Evolutionary conservation across 2,797 vertebrate genomes (phyloP).

Genomic region (Etheostoma nigrum): DNA sequence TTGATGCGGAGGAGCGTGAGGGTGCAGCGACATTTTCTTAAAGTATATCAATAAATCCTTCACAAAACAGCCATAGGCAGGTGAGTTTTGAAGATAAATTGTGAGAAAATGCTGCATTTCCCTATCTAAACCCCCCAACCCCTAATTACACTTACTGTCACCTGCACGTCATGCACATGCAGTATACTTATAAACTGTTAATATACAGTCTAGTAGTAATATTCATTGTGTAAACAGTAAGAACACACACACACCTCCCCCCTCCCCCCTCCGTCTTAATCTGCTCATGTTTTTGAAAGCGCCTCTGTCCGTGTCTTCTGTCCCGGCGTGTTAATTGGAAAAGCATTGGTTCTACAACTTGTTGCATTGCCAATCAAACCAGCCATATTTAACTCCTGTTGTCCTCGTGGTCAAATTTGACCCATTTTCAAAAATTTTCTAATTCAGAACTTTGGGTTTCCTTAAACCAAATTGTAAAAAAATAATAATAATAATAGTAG

Average conservation of each 20-base stretch:
- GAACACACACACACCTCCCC: too few species aligned
- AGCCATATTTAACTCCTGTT: background rate
- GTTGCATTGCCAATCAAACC: background rate
- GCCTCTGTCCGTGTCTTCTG: too few species aligned
- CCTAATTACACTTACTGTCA: background rate
- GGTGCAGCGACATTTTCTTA: background rate
- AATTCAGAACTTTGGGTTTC: too few species aligned
- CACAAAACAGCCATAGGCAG: background rate
- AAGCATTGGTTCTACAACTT: background rate
- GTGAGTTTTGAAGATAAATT: background rate
- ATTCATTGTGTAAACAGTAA: background rate
- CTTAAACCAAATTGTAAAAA: too few species aligned
- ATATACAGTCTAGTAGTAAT: background rate
- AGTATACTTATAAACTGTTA: too few species aligned
- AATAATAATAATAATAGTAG: too few species aligned
- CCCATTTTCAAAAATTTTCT: too few species aligned
- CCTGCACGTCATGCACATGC: background rate
- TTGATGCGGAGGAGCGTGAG: background rate
- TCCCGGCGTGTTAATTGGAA: too few species aligned
- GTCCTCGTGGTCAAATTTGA: too few species aligned
- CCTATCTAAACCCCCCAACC: background rate
- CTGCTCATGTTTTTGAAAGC: too few species aligned
- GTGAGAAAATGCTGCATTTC: background rate
- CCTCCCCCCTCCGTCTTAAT: too few species aligned
- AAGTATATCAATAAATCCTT: background rate